Evolutionary conservation across 2,797 vertebrate genomes (phyloP), one percentile per base, ranked within the genome.

Genomic region (Jordanella pulchra): DNA sequence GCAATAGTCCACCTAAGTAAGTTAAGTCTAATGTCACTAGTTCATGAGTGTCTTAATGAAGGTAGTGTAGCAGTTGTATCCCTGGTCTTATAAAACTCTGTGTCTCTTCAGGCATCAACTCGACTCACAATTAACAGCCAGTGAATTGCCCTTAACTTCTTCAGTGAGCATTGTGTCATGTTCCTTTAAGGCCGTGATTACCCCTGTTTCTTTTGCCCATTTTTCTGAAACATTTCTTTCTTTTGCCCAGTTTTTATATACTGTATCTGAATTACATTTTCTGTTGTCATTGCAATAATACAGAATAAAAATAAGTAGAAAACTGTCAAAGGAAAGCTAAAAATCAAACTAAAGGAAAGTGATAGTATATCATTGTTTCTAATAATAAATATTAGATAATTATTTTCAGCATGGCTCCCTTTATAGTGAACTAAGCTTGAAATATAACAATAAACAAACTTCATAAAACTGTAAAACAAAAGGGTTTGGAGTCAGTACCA

Each of bases 401-500:
- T 65, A 28, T 73, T 35, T 2, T 55, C 14, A 32, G 45, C 60
- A n/a, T n/a, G 66, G 58, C 58, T 23, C 30, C 48, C 45, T 51
- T 45, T 39, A 18, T n/a, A 65, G 18, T 80, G 65, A 80, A 78
- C 64, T 77, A 45, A 78, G 81, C 61, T 15, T 67, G 66, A 15
- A 80, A 69, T 47, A 74, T 54, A 84, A 75, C 69, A 61, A 28
- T 54, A 71, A 72, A 28, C n/a, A 42, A 71, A 77, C 48, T 67
- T 68, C 64, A 76, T 65, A 77, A 12, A 77, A 78, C 39, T 69
- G 64, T 1, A 71, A 44, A 71, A 67, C 66, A 72, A 72, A 69
- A 82, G 39, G 69, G 82, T 30, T 84, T 27, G 55, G 48, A 86
- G 83, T 81, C 83, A 85, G 54, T 87, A 82, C 79, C 72, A 61